Conservation (phyloP, 2,888 invertebrate genomes). For the Colostygia pectinataria region DNA sequence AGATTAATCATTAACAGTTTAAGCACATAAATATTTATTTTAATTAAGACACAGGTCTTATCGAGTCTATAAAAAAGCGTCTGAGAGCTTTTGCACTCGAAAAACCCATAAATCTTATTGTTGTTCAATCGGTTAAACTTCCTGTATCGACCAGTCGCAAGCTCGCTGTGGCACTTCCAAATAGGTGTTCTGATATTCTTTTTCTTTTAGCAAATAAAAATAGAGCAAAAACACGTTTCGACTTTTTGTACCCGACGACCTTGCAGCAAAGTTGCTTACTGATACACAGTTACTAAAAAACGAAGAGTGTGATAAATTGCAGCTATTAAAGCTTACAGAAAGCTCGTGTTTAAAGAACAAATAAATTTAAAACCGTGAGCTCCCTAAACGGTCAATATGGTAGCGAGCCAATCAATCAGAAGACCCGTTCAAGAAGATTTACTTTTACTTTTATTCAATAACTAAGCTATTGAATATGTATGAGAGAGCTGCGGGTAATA, state of each 20-base stretch:
- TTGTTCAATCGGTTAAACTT: conserved; percentile 74
- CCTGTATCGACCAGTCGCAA: conserved; percentile 74
- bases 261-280: conserved; percentile 75
- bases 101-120: conserved; percentile 77
- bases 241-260: conserved; percentile 74
- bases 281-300: conserved; percentile 75
- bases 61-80: conserved; percentile 33
- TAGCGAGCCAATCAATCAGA: conserved; percentile 59
- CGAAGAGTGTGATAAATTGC: conserved; percentile 71
- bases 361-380: conserved; percentile 52
- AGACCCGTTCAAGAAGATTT: conserved; percentile 57
- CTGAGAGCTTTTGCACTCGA: conserved; percentile 53
- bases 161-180: conserved; percentile 67
- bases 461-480: conserved; percentile 67
- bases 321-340: conserved; percentile 52
- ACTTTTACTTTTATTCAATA: conserved; percentile 79
- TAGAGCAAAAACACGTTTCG: conserved; percentile 73
- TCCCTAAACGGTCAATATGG: conserved; percentile 54
- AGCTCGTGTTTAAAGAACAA: conserved; percentile 38
- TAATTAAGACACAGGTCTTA: conserved; percentile 32
- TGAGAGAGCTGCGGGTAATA: conserved; percentile 58
- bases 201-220: conserved; percentile 72
- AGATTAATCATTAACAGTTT: conserved; percentile 15
- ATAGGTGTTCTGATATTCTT: conserved; percentile 77
- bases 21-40: conserved; percentile 2